phyloP scores from a whole-genome alignment of 2,797 vertebrate species.

The Dipus sagitta region DNA sequence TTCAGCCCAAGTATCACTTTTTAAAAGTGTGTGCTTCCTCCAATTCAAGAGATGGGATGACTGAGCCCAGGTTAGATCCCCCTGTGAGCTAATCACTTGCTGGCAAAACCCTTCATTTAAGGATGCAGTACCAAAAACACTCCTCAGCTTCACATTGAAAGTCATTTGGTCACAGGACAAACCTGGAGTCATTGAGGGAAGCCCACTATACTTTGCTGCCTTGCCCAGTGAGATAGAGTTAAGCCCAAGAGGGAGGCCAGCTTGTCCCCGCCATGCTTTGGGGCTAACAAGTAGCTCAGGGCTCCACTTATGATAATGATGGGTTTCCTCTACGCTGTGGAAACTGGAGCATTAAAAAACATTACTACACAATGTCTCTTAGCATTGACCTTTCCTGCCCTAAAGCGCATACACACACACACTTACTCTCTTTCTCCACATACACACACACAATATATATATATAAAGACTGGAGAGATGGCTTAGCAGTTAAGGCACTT shows the following conservation, averaged over 20 bases:
- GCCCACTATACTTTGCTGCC: background rate
- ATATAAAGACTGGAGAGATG: no score
- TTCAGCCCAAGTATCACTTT: no score
- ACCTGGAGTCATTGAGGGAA: background rate
- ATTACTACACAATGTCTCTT: background rate
- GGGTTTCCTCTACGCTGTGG: background rate
- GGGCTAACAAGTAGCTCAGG: background rate
- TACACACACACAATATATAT: no score
- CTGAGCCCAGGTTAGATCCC: background rate
- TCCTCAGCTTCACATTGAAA: background rate
- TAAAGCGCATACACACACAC: no score
- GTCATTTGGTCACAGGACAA: background rate
- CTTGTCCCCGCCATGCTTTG: background rate
- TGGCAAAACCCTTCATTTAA: background rate
- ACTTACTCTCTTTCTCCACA: no score
- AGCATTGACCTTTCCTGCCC: background rate
- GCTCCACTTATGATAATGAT: background rate
- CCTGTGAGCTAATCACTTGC: background rate
- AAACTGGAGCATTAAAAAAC: background rate
- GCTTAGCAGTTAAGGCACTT: no score
- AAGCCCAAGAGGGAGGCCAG: background rate
- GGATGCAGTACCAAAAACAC: background rate
- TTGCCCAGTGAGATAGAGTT: background rate
- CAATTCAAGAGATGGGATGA: background rate
- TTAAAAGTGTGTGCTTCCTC: background rate